Percentiles rank a stretch among this genome's conserved stretches.
Evolutionary conservation across 2,797 vertebrate genomes (phyloP).

Genomic region (Knipowitschia caucasica): DNA sequence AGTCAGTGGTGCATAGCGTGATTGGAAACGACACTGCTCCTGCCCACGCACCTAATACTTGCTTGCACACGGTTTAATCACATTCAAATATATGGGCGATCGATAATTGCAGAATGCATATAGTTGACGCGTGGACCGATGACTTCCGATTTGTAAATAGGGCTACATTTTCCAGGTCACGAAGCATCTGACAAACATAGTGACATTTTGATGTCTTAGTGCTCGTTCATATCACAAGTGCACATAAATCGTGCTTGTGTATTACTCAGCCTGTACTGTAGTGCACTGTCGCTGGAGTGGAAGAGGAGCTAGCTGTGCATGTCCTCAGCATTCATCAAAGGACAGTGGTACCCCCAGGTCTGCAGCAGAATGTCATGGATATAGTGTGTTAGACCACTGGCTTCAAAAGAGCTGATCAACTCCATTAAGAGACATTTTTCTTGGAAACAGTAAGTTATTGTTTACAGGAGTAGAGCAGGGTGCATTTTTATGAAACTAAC

Average conservation of each 20-base stretch:
- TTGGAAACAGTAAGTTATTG: not conserved
- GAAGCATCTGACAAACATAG: slow-evolving; percentile 56
- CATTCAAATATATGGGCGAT: slow-evolving; percentile 6
- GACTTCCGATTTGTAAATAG: slow-evolving; percentile 25
- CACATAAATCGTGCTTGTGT: slow-evolving; percentile 61
- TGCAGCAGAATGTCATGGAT: slow-evolving; percentile 58
- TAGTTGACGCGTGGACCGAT: slow-evolving; percentile 2
- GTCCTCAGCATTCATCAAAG: slow-evolving; percentile 69
- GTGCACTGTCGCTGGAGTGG: slow-evolving; percentile 48
- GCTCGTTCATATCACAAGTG: slow-evolving; percentile 61
- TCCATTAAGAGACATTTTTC: not conserved
- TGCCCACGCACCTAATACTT: slow-evolving; percentile 4
- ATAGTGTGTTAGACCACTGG: slow-evolving; percentile 42
- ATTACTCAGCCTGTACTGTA: slow-evolving; percentile 60
- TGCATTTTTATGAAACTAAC: not conserved
- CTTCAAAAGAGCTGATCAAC: slow-evolving; percentile 16
- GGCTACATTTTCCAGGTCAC: slow-evolving; percentile 44
- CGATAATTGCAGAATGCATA: slow-evolving; percentile 10
- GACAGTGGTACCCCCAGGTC: slow-evolving; percentile 61
- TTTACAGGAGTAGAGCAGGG: not conserved
- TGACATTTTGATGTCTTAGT: slow-evolving; percentile 68
- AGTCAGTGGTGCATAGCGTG: not conserved
- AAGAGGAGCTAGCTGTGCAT: slow-evolving; percentile 46
- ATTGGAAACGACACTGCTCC: slow-evolving; percentile 7
- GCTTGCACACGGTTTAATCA: slow-evolving; percentile 5